Percentiles rank a stretch among this genome's conserved stretches.
Conservation (phyloP, 2,888 invertebrate species). For the Entomobrya multifasciata region DNA sequence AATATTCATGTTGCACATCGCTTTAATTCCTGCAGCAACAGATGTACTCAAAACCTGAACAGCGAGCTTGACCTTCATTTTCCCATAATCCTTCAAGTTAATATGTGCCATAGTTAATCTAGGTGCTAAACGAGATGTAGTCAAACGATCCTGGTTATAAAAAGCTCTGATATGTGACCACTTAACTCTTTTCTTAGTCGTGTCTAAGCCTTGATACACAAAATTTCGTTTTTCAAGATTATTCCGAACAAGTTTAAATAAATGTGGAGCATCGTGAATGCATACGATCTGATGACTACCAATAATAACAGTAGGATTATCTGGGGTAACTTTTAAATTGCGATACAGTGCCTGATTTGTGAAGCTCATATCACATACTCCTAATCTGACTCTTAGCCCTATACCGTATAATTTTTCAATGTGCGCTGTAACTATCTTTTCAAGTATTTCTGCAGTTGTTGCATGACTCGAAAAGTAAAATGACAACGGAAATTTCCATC, state of each 20-base stretch:
- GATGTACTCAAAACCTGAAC: conserved; percentile 36
- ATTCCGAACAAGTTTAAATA: conserved; percentile 47
- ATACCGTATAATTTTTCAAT: background rate
- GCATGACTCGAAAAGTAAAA: conserved; percentile 35
- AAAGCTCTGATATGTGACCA: conserved; percentile 26
- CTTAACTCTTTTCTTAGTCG: background rate
- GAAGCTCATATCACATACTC: conserved; percentile 45
- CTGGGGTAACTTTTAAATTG: background rate
- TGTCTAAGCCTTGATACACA: background rate
- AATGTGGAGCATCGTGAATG: conserved; percentile 51
- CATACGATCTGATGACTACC: background rate
- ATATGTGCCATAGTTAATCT: conserved; percentile 19
- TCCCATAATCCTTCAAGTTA: conserved; percentile 16
- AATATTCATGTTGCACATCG: conserved; percentile 1
- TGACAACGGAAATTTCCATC: conserved; percentile 51
- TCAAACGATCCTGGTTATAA: conserved; percentile 2
- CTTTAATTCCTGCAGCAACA: conserved; percentile 11
- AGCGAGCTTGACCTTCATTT: conserved; percentile 52
- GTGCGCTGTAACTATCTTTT: background rate
- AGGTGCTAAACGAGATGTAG: background rate
- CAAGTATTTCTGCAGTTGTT: background rate
- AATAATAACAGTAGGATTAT: background rate
- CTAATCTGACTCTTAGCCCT: conserved; percentile 32
- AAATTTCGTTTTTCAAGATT: conserved; percentile 47
- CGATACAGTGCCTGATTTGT: conserved; percentile 43